Base-by-base conservation (phyloP, 2,113 vertebrate species). In the Corythoichthys haematopterus region DNA sequence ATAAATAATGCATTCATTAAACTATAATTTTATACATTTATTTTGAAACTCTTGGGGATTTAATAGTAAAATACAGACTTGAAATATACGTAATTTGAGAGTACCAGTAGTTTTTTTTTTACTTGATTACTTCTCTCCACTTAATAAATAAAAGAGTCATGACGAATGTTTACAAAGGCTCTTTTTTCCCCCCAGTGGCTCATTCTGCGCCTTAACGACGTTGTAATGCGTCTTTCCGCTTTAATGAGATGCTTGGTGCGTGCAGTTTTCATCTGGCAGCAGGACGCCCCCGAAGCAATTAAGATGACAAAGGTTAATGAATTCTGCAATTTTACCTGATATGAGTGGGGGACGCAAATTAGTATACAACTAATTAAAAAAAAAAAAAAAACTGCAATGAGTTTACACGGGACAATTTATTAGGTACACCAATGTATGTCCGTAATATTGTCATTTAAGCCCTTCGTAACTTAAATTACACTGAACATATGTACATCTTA, bases 251-350 rank as follows among this genome's bases (percentile, higher is more conserved):
- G 40, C 9, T 45, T 15, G 15, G 15, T 38, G 57, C n/a, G 15
- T 11, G 57, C 38, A 12, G 59, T 45, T 61, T 61, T 43, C 40
- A 62, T 46, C 43, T 62, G 40, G 4, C 60, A 62, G 43, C 43
- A 12, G 60, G 86, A 84, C 85, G 85, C 87, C 87, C 86, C 82
- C 81, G 84, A 90, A 87, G 87, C 87, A 90, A 91, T 89, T 88
- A 87, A 89, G 89, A 91, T 88, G 86, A 91, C 87, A 90, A 88
- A 89, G 89, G 83, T 89, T 90, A 85, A 91, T 91, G 89, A 89
- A 90, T 88, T 90, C 85, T 81, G 61, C 78, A 77, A 43, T 88
- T 87, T 86, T 83, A 86, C 88, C 84, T 88, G 83, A 87, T 88
- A 88, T 84, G 85, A 88, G 82, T 64, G 28, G 43, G 15, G 47